A percentile compares a stretch with the other conserved stretches of the same genome.
These are phyloP conservation scores for Petrosia ficiformis DNA, from an alignment of 37 sponge, comb jelly and placozoan species.

Conservation along the genomic window DNA sequence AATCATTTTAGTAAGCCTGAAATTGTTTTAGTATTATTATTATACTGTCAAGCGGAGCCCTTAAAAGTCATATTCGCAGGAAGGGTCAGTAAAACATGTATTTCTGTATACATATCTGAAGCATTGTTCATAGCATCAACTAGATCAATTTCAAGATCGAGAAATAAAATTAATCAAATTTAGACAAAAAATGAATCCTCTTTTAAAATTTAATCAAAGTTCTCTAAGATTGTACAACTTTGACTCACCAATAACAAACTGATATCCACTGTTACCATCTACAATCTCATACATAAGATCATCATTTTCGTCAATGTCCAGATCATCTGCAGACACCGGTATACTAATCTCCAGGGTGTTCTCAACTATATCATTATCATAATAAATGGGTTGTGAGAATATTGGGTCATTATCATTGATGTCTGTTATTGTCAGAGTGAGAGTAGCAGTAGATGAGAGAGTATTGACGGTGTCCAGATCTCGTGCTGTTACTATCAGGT, in stretches of 20 bases:
- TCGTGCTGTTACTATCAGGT: background rate
- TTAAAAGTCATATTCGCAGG: too few relatives aligned
- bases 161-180: too few relatives aligned
- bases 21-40: too few relatives aligned
- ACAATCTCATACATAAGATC: conserved; percentile 18
- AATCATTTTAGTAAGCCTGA: too few relatives aligned
- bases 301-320: conserved; percentile 15
- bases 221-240: background rate
- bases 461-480: conserved; percentile 16
- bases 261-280: conserved; percentile 8
- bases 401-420: conserved; percentile 1
- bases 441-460: conserved; percentile 1
- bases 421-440: background rate
- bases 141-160: too few relatives aligned
- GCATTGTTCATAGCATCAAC: too few relatives aligned
- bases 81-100: too few relatives aligned
- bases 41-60: too few relatives aligned
- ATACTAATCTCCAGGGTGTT: background rate
- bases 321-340: conserved; percentile 17
- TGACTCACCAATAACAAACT: conserved; percentile 42
- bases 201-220: background rate
- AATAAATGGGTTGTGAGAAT: background rate
- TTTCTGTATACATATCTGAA: too few relatives aligned
- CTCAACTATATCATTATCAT: conserved; percentile 6
- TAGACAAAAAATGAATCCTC: too few relatives aligned